Evolutionary conservation across 1,140 invertebrate species (phyloP).

Genomic region (Metopolophium dirhodum): DNA sequence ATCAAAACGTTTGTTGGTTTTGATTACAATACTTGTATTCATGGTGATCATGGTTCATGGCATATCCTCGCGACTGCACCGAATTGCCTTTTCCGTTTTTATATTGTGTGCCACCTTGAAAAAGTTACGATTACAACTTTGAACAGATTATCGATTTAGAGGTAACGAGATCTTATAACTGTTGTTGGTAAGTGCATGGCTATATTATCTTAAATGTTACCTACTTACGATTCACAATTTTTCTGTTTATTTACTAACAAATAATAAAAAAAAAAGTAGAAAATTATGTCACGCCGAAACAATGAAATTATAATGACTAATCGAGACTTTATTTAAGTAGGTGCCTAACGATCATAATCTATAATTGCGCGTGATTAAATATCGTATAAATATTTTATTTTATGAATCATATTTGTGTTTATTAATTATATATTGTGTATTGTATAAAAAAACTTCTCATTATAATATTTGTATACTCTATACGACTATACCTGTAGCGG

Average conservation of each 20-base stretch:
- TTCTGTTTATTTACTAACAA: neutral
- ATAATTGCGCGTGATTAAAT: neutral
- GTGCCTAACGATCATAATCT: neutral
- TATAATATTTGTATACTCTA: neutral
- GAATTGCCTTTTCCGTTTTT: neutral
- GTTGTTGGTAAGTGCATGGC: neutral
- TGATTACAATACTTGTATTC: neutral
- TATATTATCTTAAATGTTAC: neutral
- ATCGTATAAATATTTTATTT: neutral
- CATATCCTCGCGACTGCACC: neutral
- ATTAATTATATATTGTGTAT: neutral
- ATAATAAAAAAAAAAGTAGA: neutral
- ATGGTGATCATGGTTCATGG: neutral
- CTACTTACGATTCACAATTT: neutral
- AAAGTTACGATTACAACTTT: neutral
- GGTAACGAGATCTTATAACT: neutral
- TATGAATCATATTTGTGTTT: slow-evolving; percentile 3
- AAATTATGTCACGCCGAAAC: neutral
- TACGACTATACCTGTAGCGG: too few species aligned
- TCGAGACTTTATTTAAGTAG: neutral
- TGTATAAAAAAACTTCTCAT: neutral
- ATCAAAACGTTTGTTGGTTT: neutral
- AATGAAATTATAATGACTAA: slow-evolving; percentile 19
- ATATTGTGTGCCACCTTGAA: neutral
- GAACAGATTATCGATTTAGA: neutral